These are phyloP conservation scores for Itoplectis maculator DNA, from an alignment of 2,888 invertebrate species.

Conservation along the genomic window DNA sequence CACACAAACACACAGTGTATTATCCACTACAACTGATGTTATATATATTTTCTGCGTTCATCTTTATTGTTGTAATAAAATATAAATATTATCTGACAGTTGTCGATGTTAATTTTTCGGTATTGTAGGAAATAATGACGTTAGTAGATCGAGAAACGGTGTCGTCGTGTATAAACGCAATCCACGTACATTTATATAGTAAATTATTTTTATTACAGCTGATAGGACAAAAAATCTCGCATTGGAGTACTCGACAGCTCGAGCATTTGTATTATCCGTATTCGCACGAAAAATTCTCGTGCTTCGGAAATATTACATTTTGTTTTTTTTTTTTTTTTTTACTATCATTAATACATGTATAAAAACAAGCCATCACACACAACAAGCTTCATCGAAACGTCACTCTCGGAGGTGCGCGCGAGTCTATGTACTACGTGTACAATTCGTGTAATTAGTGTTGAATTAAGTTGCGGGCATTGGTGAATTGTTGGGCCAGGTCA, in stretches of 20 bases:
- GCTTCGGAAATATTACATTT: background rate
- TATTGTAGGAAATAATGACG: background rate
- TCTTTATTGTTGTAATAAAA: conserved; percentile 27
- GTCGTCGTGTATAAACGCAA: conserved; percentile 64
- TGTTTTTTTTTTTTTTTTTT: conserved; percentile 14
- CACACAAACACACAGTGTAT: background rate
- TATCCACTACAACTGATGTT: conserved; percentile 12
- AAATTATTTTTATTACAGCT: conserved; percentile 76
- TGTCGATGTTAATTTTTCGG: background rate
- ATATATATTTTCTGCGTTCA: conserved; percentile 7
- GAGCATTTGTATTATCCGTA: background rate
- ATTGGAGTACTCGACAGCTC: conserved; percentile 32
- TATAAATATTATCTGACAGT: background rate
- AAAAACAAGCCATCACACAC: conserved; percentile 34
- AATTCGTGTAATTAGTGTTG: background rate
- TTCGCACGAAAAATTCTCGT: background rate
- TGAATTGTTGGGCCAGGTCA: too few relatives aligned
- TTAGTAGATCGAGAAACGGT: conserved; percentile 5
- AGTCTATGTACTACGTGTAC: conserved; percentile 16
- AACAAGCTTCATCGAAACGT: conserved; percentile 21
- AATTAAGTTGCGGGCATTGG: background rate
- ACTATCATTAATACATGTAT: conserved; percentile 42
- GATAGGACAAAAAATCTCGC: conserved; percentile 74
- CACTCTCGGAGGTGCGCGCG: conserved; percentile 9
- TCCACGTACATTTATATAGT: conserved; percentile 77